Conservation (phyloP, 2,888 invertebrate species). For the Apamea sordens region DNA sequence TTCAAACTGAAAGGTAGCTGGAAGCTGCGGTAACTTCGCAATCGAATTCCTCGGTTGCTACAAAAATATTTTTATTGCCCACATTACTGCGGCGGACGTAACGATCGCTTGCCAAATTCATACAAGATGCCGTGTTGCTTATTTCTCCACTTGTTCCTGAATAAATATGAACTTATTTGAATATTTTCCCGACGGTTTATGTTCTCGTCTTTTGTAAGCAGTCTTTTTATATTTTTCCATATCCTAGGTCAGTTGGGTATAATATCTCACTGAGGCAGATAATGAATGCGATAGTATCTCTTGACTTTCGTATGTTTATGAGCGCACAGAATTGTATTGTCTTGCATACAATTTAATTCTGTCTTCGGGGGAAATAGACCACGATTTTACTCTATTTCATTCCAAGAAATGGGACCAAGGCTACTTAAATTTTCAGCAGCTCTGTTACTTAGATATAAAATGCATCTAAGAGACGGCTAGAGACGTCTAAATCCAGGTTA, state of each 20-base stretch:
- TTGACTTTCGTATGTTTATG: constrained; percentile 29
- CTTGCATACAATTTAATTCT: constrained; percentile 32
- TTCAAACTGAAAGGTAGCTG: constrained; percentile 30
- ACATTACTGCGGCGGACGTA: constrained; percentile 69
- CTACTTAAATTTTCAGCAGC: constrained; percentile 45
- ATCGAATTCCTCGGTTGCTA: constrained; percentile 41
- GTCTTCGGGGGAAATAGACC: constrained; percentile 9
- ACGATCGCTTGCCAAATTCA: constrained; percentile 72
- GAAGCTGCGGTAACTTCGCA: constrained; percentile 37
- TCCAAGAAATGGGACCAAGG: constrained; percentile 26
- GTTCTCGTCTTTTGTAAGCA: constrained; percentile 47
- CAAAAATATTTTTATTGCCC: constrained; percentile 67
- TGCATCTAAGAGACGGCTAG: constrained; percentile 41
- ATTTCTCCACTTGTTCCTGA: constrained; percentile 66
- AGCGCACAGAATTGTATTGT: constrained; percentile 35
- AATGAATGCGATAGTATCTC: constrained; percentile 37
- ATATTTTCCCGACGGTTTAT: constrained; percentile 66
- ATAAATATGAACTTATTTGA: constrained; percentile 70
- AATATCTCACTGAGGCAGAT: constrained; percentile 53
- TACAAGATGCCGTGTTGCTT: constrained; percentile 53
- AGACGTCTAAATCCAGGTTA: constrained; percentile 46
- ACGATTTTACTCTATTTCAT: constrained; percentile 29
- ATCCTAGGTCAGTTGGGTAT: constrained; percentile 49
- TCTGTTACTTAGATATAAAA: constrained; percentile 46
- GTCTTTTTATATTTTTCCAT: constrained; percentile 45